Evolutionary conservation across 2,113 vertebrate species (phyloP).

Genomic region (Verasper variegatus): DNA sequence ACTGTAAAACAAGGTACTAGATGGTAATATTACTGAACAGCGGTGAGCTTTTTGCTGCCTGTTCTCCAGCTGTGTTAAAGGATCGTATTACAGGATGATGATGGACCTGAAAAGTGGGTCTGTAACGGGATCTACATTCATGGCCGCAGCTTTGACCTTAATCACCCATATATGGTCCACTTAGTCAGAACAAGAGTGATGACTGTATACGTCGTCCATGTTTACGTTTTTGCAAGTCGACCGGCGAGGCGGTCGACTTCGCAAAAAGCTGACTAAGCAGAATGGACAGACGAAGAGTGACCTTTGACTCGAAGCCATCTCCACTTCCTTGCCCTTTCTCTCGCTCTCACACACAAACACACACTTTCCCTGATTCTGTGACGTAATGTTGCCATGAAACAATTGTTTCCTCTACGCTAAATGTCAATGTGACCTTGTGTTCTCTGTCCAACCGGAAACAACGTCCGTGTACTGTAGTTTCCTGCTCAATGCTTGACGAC

Average conservation of each 20-base stretch:
- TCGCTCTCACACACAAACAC: constrained; percentile 1
- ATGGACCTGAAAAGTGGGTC: constrained; percentile 36
- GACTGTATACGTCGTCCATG: constrained; percentile 10
- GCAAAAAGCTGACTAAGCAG: constrained; percentile 59
- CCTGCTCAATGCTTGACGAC: constrained; percentile 3
- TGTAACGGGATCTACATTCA: constrained; percentile 51
- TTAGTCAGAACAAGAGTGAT: constrained; percentile 11
- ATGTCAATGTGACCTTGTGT: constrained; percentile 48
- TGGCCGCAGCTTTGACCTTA: constrained; percentile 55
- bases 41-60: constrained; percentile 6
- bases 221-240: no score
- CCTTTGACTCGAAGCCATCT: constrained; percentile 52
- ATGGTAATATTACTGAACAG: constrained; percentile 34
- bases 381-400: constrained; percentile 16
- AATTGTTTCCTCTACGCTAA: constrained; percentile 31
- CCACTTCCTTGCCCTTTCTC: constrained; percentile 42
- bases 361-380: constrained; percentile 40
- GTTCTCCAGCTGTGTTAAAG: constrained; percentile 50
- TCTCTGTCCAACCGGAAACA: constrained; percentile 34
- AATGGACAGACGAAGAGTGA: constrained; percentile 48
- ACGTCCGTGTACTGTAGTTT: not conserved
- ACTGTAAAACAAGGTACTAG: not conserved
- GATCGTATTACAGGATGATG: constrained; percentile 44
- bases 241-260: not conserved
- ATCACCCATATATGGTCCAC: constrained; percentile 29